A percentile compares a stretch with the other conserved stretches of the same genome.
phyloP scores from a whole-genome alignment of 2,888 invertebrate species.

The Habrosyne pyritoides region DNA sequence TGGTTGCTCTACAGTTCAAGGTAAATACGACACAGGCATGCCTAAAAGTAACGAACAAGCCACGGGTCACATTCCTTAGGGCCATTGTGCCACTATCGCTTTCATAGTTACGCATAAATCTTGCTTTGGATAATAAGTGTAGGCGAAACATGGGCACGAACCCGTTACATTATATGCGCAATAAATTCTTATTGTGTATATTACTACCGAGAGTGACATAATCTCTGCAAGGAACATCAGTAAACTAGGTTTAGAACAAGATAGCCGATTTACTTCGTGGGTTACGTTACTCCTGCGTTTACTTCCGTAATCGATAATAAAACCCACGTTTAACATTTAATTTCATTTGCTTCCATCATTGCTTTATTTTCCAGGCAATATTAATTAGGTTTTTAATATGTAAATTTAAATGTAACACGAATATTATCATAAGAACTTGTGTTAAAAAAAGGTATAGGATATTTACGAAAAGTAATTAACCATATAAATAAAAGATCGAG shows the following conservation, averaged over 20 bases:
- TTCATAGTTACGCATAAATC: constrained; percentile 73
- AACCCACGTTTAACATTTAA: background rate
- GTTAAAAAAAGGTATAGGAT: too few species aligned
- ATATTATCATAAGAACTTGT: too few species aligned
- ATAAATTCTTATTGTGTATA: constrained; percentile 49
- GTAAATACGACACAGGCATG: constrained; percentile 27
- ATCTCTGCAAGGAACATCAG: constrained; percentile 16
- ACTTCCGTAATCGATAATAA: background rate
- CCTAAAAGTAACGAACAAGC: constrained; percentile 46
- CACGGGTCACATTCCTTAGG: constrained; percentile 73
- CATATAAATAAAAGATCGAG: too few species aligned
- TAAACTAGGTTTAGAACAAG: constrained; percentile 19
- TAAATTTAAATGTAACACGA: too few species aligned
- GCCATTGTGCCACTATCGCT: constrained; percentile 73
- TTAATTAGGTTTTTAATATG: too few species aligned
- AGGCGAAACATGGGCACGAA: constrained; percentile 71
- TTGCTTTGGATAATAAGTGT: constrained; percentile 77
- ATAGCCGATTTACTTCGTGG: constrained; percentile 17
- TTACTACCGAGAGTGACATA: constrained; percentile 12
- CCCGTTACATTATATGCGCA: constrained; percentile 56
- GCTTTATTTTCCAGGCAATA: too few species aligned
- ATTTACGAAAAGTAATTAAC: too few species aligned
- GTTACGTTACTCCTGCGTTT: background rate
- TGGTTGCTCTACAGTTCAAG: constrained; percentile 23
- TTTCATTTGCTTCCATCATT: too few species aligned